phyloP scores from a whole-genome alignment of 2,797 vertebrate genomes.

The Miichthys miiuy region DNA sequence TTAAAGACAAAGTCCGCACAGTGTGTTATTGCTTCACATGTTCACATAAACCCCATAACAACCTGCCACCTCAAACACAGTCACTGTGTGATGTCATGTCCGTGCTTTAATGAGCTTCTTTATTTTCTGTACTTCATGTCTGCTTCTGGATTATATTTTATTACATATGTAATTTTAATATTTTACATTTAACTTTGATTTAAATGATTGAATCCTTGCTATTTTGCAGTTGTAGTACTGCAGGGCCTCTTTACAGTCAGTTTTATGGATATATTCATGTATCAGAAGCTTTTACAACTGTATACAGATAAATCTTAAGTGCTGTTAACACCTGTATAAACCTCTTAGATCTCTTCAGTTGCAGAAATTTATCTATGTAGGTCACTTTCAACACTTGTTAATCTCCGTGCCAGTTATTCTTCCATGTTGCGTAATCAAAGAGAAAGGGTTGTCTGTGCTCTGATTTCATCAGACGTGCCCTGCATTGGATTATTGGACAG shows the following conservation, averaged over 20 bases:
- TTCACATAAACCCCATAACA: not conserved
- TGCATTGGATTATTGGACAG: not conserved
- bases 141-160: not conserved
- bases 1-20: not conserved
- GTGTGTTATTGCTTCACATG: slow-evolving; percentile 3
- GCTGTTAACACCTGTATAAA: not conserved
- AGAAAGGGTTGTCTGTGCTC: not conserved
- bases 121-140: not conserved
- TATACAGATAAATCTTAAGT: not conserved
- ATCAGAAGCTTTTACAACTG: not conserved
- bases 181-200: not conserved
- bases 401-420: not conserved
- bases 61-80: slow-evolving; percentile 3
- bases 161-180: not conserved
- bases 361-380: slow-evolving; percentile 24
- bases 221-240: not conserved
- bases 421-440: slow-evolving; percentile 17
- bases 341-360: slow-evolving; percentile 5
- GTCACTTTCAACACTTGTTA: slow-evolving; percentile 24
- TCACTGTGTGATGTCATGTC: not conserved
- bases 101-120: not conserved
- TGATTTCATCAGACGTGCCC: slow-evolving; percentile 8
- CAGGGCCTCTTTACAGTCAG: not conserved
- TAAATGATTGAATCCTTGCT: not conserved
- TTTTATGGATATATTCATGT: not conserved